These are phyloP conservation scores for Yasuhikotakia modesta DNA, from an alignment of 2,797 vertebrate genomes.

Conservation along the genomic window DNA sequence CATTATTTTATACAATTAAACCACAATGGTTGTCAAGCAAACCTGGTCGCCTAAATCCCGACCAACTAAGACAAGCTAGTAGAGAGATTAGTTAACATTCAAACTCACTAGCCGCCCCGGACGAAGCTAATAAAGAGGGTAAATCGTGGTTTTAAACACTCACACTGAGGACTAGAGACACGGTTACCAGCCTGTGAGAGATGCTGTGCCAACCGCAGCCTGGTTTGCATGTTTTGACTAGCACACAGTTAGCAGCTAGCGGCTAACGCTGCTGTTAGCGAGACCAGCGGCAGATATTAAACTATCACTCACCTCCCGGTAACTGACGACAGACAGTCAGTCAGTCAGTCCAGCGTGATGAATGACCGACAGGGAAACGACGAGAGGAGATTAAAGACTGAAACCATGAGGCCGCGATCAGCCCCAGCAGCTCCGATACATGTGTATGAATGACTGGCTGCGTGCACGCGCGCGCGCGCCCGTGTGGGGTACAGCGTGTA, in stretches of 20 bases:
- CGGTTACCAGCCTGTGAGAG: background rate
- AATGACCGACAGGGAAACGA: slow-evolving; percentile 47
- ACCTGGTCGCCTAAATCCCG: background rate
- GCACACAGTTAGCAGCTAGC: slow-evolving; percentile 35
- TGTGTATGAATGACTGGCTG: too few relatives aligned
- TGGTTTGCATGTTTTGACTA: slow-evolving; percentile 38
- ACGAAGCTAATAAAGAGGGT: background rate
- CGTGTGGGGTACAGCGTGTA: too few relatives aligned
- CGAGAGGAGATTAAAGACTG: slow-evolving; percentile 55
- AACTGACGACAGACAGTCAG: slow-evolving; percentile 59
- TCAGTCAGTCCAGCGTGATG: slow-evolving; percentile 58
- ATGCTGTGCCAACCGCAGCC: background rate
- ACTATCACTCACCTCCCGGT: slow-evolving; percentile 68
- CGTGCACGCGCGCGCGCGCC: too few relatives aligned
- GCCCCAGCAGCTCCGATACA: background rate
- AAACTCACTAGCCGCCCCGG: slow-evolving; percentile 16
- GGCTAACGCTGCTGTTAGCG: slow-evolving; percentile 28
- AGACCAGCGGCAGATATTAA: slow-evolving; percentile 4
- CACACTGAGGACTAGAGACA: background rate
- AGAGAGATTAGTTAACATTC: background rate
- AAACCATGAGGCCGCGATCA: slow-evolving; percentile 53
- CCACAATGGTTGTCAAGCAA: background rate
- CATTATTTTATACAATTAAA: background rate
- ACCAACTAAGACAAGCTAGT: background rate
- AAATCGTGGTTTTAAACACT: background rate